Base-by-base conservation (phyloP, 2,113 vertebrate species). In the Romanogobio albipinnatus region DNA sequence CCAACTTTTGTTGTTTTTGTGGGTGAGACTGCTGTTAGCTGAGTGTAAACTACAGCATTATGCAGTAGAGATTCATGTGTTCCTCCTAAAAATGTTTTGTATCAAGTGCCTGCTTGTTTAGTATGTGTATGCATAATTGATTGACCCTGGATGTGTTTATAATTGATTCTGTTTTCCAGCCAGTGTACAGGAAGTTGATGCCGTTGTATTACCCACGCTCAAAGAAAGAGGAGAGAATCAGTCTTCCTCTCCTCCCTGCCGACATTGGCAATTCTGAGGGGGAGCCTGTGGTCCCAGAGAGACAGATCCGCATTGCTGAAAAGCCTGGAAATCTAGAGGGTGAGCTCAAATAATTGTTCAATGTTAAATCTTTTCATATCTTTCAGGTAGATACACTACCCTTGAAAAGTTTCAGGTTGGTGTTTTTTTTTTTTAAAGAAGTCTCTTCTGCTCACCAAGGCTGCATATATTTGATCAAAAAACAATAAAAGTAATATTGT, bases 261-360 rank as follows among this genome's bases (percentile, higher is more conserved):
- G 97, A 99, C 90, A 97, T 99, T n/a, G 98, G 98, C 45, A 99
- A 99, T 90, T 95, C 96, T 0, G 96, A 99, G 89, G 98, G 98
- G 0, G 98, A 99, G 84, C 98, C 98, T 0, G 96, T 99, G 7
- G 96, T 99, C 9, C 97, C 97, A 0, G 98, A 99, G 89, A 92
- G 98, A 71, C 97, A 97, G 93, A 99, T 99, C 86, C 96, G 98
- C 85, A 99, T 99, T 71, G 90, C 96, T 1, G 97, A 99, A 87
- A 99, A 99, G 76, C 98, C 98, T 0, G 97, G 97, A 1, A 92
- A 88, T 88, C 93, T 96, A 0, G 97, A 97, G 87, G 96, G 97
- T 99, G 86, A 92, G 92, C 89, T 39, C 13, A 71, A 24, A 17
- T 4, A 24, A n/a, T 24, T 39, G 0, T 56, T 76, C 9, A 8